Evolutionary conservation across 2,888 invertebrate genomes (phyloP), one percentile per base, ranked within the genome.

Genomic region (Apamea monoglypha): DNA sequence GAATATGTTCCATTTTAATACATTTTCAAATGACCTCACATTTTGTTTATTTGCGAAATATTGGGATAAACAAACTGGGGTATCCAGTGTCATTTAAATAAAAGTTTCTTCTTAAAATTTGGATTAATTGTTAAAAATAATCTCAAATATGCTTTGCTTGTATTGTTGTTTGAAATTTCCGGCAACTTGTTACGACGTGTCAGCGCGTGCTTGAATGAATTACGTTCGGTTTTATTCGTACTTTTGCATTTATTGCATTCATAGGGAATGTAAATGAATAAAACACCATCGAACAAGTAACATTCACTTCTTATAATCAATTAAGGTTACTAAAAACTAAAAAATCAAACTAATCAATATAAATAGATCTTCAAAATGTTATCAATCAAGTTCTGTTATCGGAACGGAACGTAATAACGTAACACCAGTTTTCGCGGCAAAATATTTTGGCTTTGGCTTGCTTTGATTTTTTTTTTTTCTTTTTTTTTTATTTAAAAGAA

Each of bases 21-120:
- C 87, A 89, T 95, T 96, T 75, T 87, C 89, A 84, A 92, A 94
- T 3, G 96, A 95, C 78, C 97, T 91, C 63, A 96, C 90, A 89
- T 96, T 96, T 90, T 95, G 95, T 90, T 96, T 97, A 88, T 96
- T 96, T 8, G 93, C 91, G 87, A 96, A 96, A 86, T 93, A 91
- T 82, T 95, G 92, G 3, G 96, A 94, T 80, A 95, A 90, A 89
- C 95, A 96, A 77, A 95, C 78, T 0, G 93, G 91, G 21, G 64
- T 80, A 72, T 93, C 92, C 94, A 53, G 8, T 29, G 25, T 40
- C 47, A 14, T 56, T 56, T 8, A 4, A 53, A 25, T 69, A 50
- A 47, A 8, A 53, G 61, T 53, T 68, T 68, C 0, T 12, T 61
- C 25, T 18, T n/a, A 6, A 0, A 76, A 29, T 47, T 29, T 29